Evolutionary conservation across 2,888 invertebrate genomes (phyloP).

Genomic region (Schizaphis graminum): DNA sequence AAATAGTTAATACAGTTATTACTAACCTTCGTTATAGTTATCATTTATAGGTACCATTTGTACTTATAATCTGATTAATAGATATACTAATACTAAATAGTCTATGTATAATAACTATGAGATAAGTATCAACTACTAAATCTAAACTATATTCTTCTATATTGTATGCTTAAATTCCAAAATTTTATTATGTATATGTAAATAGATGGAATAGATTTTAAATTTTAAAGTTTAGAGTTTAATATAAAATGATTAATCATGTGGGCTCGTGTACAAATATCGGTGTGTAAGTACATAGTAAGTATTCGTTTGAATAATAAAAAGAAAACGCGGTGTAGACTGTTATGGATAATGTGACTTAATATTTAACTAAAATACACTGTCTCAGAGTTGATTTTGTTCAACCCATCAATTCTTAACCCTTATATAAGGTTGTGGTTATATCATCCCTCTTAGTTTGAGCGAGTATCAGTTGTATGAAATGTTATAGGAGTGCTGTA

Average conservation of each 20-base stretch:
- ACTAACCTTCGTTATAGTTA: background rate
- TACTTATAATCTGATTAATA: background rate
- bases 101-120: background rate
- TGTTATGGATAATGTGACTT: background rate
- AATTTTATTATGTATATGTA: background rate
- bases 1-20: background rate
- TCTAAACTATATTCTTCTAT: background rate
- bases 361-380: background rate
- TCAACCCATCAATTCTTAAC: background rate
- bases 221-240: background rate
- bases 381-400: background rate
- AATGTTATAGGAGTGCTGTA: background rate
- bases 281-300: background rate
- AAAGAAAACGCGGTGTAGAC: background rate
- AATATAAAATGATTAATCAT: background rate
- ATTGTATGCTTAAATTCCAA: background rate
- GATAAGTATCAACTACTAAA: background rate
- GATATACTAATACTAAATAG: too few relatives aligned
- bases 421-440: background rate
- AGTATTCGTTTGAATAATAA: background rate
- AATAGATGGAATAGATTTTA: background rate
- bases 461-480: background rate
- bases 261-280: fast-evolving
- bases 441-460: background rate
- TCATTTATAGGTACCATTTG: background rate